Conservation (phyloP, 2,113 vertebrate genomes). For the Cinclus mexicanus region DNA sequence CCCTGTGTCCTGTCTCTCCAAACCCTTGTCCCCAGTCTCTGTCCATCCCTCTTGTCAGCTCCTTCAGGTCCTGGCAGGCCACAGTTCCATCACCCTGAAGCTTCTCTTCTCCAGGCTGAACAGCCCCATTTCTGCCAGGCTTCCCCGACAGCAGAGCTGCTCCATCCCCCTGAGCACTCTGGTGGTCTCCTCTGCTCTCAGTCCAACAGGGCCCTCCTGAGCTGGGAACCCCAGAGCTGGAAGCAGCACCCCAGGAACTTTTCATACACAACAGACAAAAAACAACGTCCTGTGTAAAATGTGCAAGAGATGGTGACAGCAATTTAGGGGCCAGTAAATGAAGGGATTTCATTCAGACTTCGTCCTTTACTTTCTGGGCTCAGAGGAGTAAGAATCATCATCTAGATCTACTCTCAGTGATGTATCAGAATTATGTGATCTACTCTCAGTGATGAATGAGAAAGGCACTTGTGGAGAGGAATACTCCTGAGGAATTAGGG, state of each 20-base stretch:
- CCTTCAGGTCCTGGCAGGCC: not conserved
- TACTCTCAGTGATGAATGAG: not conserved
- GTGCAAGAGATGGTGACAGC: not conserved
- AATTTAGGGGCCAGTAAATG: not conserved
- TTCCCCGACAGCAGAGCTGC: not conserved
- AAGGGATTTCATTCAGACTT: not conserved
- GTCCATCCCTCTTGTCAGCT: accelerated
- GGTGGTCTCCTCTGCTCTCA: not conserved
- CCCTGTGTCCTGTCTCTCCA: not conserved
- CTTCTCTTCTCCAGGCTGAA: not conserved
- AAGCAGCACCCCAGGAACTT: not conserved
- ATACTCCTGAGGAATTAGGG: accelerated
- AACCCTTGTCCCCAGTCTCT: not conserved
- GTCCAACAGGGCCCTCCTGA: not conserved
- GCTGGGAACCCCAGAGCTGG: not conserved
- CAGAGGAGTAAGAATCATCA: not conserved
- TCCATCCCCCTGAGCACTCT: not conserved
- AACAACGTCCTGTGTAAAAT: not conserved
- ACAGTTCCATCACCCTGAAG: not conserved
- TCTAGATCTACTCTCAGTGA: not conserved
- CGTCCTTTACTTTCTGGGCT: not conserved
- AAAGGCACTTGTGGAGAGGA: not conserved
- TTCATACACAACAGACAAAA: not conserved
- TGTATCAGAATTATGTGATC: not conserved
- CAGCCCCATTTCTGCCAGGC: not conserved